Percentiles rank a stretch among this genome's conserved stretches.
phyloP scores from a whole-genome alignment of 2,113 vertebrate genomes.

The Percopsis transmontana region DNA sequence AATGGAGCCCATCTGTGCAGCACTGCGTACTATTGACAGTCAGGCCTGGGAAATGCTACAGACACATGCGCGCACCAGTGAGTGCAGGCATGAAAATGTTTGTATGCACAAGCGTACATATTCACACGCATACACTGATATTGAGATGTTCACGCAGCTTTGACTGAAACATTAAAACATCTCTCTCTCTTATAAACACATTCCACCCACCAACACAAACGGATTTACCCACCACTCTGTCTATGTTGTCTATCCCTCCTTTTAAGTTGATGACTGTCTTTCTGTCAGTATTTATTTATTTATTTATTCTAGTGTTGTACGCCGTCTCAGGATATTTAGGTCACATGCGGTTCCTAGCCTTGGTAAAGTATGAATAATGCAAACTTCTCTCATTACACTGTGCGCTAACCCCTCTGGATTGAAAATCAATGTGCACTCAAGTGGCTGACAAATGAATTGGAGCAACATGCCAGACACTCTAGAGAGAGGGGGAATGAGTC shows the following conservation, averaged over 20 bases:
- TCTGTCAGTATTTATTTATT: neutral
- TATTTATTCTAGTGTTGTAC: neutral
- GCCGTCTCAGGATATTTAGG: conserved; percentile 52
- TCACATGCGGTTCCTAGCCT: conserved; percentile 56
- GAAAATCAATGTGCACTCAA: conserved; percentile 66
- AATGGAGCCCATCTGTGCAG: conserved; percentile 24
- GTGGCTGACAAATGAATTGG: conserved; percentile 44
- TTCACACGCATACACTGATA: neutral
- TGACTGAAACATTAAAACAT: neutral
- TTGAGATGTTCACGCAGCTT: no score
- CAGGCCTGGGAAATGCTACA: neutral
- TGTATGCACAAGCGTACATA: neutral
- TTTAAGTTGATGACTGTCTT: conserved; percentile 12
- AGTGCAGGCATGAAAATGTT: neutral
- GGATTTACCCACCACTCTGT: conserved; percentile 7
- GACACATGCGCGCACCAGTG: neutral
- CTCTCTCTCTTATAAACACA: conserved; percentile 12
- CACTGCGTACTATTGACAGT: neutral
- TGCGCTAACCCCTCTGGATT: conserved; percentile 56
- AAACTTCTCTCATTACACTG: conserved; percentile 58
- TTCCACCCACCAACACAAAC: conserved; percentile 16
- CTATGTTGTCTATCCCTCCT: neutral
- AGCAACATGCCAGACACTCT: conserved; percentile 10
- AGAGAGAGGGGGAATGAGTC: conserved; percentile 7
- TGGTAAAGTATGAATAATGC: conserved; percentile 69